These are phyloP conservation scores for Acronicta aceris DNA, from an alignment of 2,888 invertebrate genomes.

Conservation along the genomic window DNA sequence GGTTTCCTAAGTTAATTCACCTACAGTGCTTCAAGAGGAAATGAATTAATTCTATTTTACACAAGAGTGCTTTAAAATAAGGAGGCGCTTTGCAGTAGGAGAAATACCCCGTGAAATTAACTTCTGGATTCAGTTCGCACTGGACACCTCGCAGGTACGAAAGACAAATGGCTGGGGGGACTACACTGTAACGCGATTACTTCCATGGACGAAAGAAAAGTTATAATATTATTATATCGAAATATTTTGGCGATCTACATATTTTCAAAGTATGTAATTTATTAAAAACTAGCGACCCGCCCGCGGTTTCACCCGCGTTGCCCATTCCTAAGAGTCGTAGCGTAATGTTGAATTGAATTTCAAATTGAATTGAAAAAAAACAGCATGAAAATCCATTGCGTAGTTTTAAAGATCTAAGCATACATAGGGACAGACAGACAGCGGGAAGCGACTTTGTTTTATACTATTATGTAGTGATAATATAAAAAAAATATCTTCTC, in stretches of 20 bases:
- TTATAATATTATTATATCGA: constrained; percentile 2
- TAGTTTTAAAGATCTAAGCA: too few relatives aligned
- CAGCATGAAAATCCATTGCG: too few relatives aligned
- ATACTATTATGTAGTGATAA: too few relatives aligned
- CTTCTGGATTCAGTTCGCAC: constrained; percentile 79
- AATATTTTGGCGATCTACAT: neutral
- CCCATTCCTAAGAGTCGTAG: too few relatives aligned
- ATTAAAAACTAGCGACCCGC: too few relatives aligned
- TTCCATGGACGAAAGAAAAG: constrained; percentile 60
- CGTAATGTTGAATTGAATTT: too few relatives aligned
- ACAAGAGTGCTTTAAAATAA: constrained; percentile 79
- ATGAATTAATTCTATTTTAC: constrained; percentile 83
- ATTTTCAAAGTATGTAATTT: too few relatives aligned
- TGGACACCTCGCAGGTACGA: constrained; percentile 83
- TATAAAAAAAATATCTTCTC: too few relatives aligned
- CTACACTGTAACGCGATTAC: constrained; percentile 60
- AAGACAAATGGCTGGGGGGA: constrained; percentile 77
- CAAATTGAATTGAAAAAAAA: too few relatives aligned
- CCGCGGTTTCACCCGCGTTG: too few relatives aligned
- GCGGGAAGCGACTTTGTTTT: too few relatives aligned
- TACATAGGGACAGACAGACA: too few relatives aligned
- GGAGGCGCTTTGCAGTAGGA: constrained; percentile 71
- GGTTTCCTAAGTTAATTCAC: constrained; percentile 59
- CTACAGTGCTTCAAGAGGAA: constrained; percentile 63
- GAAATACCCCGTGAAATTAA: constrained; percentile 88